Conservation (phyloP, 2,113 vertebrate species). For the Rhineura floridana region DNA sequence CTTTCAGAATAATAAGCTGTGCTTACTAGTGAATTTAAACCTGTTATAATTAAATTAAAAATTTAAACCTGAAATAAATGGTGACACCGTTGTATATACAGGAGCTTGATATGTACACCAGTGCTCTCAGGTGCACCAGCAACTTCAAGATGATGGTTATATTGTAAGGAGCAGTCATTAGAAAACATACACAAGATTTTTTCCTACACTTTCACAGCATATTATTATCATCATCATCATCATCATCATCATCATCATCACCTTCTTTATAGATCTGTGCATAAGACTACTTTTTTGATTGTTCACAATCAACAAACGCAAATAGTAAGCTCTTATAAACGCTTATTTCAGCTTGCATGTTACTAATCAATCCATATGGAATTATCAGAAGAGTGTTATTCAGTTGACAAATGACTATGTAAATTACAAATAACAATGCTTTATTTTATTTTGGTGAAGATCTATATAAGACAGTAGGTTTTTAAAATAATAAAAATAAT, state of each 20-base stretch:
- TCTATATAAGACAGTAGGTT: too few species aligned
- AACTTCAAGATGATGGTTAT: not conserved
- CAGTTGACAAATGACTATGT: slow-evolving; percentile 26
- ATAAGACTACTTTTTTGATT: slow-evolving; percentile 23
- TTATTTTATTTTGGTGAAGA: slow-evolving; percentile 40
- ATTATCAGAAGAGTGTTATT: slow-evolving; percentile 31
- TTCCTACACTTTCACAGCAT: not conserved
- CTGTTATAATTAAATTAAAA: not conserved
- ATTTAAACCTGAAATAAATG: not conserved
- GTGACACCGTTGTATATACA: not conserved
- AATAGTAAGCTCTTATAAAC: slow-evolving; percentile 63
- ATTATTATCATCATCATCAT: not conserved
- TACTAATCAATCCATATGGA: slow-evolving; percentile 44
- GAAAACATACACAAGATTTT: not conserved
- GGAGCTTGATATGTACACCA: not conserved
- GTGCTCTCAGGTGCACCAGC: not conserved
- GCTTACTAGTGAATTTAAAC: not conserved
- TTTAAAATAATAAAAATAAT: too few species aligned
- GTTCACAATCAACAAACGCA: slow-evolving; percentile 33
- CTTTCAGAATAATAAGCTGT: not conserved
- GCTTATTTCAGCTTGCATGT: slow-evolving; percentile 41
- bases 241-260: too few species aligned
- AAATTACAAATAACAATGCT: slow-evolving; percentile 48
- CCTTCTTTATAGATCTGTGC: too few species aligned
- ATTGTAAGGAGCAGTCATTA: not conserved